These are phyloP conservation scores for Ochropacha duplaris DNA, from an alignment of 2,888 invertebrate species.

Conservation along the genomic window DNA sequence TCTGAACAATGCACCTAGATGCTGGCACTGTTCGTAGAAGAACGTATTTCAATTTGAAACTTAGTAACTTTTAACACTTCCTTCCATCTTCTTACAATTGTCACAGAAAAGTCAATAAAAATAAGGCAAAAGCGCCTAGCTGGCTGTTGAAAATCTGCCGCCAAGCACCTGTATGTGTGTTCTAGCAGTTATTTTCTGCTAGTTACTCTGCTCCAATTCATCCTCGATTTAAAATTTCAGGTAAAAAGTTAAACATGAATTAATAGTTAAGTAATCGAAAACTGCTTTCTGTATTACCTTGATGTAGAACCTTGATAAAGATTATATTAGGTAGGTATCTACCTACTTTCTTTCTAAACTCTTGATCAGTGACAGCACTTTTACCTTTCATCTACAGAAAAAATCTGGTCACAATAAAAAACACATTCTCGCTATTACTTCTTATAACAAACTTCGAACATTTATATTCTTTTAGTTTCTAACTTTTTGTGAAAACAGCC, in stretches of 20 bases:
- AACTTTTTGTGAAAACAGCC: conserved; percentile 21
- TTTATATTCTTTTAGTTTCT: conserved; percentile 20
- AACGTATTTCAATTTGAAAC: not conserved
- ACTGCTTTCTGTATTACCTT: too few species aligned
- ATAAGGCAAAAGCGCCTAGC: too few species aligned
- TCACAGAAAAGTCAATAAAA: not conserved
- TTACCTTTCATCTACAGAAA: conserved; percentile 4
- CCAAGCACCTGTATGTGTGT: too few species aligned
- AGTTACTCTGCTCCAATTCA: too few species aligned
- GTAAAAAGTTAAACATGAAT: too few species aligned
- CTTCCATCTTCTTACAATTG: not conserved
- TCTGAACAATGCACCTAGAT: not conserved
- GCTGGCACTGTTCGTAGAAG: not conserved
- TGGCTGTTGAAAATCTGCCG: too few species aligned
- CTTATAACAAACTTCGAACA: conserved; percentile 22
- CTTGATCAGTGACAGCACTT: not conserved
- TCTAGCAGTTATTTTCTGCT: too few species aligned
- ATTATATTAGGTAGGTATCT: too few species aligned
- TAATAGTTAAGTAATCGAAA: too few species aligned
- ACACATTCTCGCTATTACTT: conserved; percentile 15
- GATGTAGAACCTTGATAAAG: too few species aligned
- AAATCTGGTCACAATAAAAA: conserved; percentile 14
- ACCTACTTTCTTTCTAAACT: not conserved
- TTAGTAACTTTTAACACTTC: not conserved
- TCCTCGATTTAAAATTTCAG: too few species aligned